Conservation (phyloP, 1,140 invertebrate genomes). For the Drosophila rhopaloa region DNA sequence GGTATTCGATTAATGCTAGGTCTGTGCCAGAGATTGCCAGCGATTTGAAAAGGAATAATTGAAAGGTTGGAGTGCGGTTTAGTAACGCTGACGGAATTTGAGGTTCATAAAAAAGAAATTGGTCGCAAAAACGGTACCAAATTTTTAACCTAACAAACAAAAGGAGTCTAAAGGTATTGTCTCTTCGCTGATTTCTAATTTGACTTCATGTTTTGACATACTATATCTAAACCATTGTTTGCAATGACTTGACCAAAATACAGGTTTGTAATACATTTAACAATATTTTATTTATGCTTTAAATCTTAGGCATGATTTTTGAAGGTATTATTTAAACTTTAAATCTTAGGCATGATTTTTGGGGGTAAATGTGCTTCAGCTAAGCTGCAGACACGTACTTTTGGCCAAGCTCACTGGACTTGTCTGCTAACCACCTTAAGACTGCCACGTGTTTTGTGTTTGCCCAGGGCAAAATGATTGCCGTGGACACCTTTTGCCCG, state of each 20-base stretch:
- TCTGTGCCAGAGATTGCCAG: constrained; percentile 19
- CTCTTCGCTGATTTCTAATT: no score
- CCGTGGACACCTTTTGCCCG: constrained; percentile 37
- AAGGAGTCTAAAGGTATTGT: no score
- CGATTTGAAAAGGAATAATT: constrained; percentile 47
- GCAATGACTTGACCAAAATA: no score
- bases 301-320: background rate
- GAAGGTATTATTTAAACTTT: no score
- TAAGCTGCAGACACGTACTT: background rate
- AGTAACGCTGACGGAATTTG: no score
- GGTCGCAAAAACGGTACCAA: background rate
- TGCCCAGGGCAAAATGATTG: constrained; percentile 35
- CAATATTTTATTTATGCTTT: no score
- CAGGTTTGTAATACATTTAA: no score
- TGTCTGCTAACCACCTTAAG: background rate
- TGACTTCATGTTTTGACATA: no score
- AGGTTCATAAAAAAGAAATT: no score
- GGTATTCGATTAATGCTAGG: constrained; percentile 38
- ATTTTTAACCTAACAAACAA: no score
- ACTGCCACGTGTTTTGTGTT: constrained; percentile 29
- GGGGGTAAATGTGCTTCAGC: constrained; percentile 2
- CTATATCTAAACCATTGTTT: no score
- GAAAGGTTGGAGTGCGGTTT: background rate
- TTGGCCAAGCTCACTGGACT: background rate
- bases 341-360: background rate